phyloP scores from a whole-genome alignment of 2,888 invertebrate genomes.

The Oxycera nigricornis region DNA sequence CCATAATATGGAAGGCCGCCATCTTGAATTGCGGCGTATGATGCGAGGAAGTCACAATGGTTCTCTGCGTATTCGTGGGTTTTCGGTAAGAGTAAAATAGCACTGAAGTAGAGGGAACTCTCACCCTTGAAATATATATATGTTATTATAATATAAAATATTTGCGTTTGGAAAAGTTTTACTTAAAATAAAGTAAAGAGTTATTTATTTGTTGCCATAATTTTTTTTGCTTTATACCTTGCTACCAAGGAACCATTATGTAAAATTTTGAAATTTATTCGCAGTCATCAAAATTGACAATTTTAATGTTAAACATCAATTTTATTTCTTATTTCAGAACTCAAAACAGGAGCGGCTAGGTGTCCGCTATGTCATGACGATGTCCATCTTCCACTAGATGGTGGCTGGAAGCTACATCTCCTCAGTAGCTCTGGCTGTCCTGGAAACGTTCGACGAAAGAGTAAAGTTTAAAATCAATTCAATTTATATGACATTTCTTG shows the following conservation, averaged over 20 bases:
- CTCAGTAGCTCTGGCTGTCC: slow-evolving; percentile 59
- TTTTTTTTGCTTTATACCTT: not conserved
- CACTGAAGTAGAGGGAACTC: too few relatives aligned
- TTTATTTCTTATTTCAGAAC: slow-evolving; percentile 47
- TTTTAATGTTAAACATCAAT: not conserved
- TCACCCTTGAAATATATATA: too few relatives aligned
- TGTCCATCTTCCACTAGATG: slow-evolving; percentile 76
- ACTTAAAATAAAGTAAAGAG: too few relatives aligned
- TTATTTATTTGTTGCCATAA: too few relatives aligned
- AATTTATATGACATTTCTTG: not conserved
- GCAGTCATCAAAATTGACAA: not conserved
- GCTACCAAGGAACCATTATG: not conserved
- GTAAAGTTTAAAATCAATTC: slow-evolving; percentile 48
- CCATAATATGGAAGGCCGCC: too few relatives aligned
- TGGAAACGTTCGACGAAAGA: slow-evolving; percentile 61
- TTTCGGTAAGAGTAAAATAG: too few relatives aligned
- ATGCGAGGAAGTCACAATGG: too few relatives aligned
- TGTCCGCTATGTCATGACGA: slow-evolving; percentile 88
- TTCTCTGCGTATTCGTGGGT: too few relatives aligned
- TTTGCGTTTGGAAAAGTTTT: too few relatives aligned
- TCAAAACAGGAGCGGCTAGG: slow-evolving; percentile 71
- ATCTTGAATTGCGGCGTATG: too few relatives aligned
- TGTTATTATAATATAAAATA: too few relatives aligned
- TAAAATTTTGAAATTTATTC: not conserved
- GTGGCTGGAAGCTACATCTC: slow-evolving; percentile 80